Evolutionary conservation across 2,113 vertebrate species (phyloP).

Genomic region (Vireo altiloquus): DNA sequence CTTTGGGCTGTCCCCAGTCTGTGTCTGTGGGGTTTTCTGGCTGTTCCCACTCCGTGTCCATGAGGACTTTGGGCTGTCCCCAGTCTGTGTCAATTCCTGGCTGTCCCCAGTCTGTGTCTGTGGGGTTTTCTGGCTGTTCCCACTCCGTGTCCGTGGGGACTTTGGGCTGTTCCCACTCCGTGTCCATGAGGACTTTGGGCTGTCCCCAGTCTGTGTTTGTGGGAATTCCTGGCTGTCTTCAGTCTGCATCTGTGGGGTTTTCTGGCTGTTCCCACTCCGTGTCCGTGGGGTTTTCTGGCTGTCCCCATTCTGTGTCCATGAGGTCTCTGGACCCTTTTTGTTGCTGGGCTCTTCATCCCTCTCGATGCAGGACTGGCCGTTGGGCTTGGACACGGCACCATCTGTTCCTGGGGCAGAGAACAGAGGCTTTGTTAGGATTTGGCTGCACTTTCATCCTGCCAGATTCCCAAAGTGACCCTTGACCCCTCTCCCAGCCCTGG

Average conservation of each 20-base stretch:
- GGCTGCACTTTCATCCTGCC: not conserved
- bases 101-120: not conserved
- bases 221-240: not conserved
- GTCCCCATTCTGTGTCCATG: not conserved
- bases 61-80: too few species aligned
- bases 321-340: not conserved
- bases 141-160: fast-evolving
- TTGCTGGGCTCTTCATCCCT: not conserved
- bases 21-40: fast-evolving
- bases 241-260: fast-evolving
- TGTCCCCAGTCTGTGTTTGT: not conserved
- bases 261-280: not conserved
- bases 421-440: not conserved
- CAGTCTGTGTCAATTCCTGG: not conserved
- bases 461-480: not conserved
- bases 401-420: not conserved
- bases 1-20: not conserved
- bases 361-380: fast-evolving
- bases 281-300: not conserved
- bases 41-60: not conserved
- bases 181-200: not conserved
- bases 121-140: not conserved
- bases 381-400: not conserved
- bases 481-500: not conserved
- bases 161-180: not conserved